A percentile compares a stretch with the other conserved stretches of the same genome.
phyloP scores from a whole-genome alignment of 2,113 vertebrate genomes.

The Alouatta palliata region DNA sequence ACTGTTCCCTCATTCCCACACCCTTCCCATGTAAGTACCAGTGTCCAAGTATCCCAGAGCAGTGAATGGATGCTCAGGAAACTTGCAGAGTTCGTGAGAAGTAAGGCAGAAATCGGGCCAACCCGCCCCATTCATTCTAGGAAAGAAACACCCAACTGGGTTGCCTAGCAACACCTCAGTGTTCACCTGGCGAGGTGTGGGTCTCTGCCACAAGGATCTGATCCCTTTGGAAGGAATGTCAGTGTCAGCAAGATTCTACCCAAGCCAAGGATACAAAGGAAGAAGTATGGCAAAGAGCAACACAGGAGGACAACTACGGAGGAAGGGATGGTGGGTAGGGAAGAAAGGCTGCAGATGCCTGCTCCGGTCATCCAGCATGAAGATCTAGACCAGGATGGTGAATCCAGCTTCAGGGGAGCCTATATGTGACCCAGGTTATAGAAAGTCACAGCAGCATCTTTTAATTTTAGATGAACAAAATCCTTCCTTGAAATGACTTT shows the following conservation, averaged over 20 bases:
- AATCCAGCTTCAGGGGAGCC: not conserved
- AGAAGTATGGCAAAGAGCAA: not conserved
- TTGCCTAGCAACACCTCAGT: not conserved
- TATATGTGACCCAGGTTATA: not conserved
- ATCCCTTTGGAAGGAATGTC: not conserved
- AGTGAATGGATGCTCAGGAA: not conserved
- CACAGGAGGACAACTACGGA: rapidly evolving
- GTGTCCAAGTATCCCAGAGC: not conserved
- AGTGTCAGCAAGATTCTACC: not conserved
- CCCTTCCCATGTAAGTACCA: not conserved
- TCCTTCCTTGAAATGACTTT: not conserved
- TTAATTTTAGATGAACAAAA: not conserved
- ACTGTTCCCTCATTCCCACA: not conserved
- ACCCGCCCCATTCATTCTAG: not conserved
- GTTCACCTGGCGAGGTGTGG: not conserved
- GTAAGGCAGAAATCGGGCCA: not conserved
- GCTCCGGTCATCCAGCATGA: rapidly evolving
- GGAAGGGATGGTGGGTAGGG: rapidly evolving
- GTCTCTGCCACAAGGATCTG: not conserved
- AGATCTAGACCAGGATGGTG: not conserved
- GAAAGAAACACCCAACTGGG: not conserved
- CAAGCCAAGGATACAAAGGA: not conserved
- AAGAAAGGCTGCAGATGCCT: not conserved
- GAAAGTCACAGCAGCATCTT: not conserved
- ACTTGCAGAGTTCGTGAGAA: not conserved